Percentiles rank a stretch among this genome's conserved stretches.
Conservation (phyloP, 2,888 invertebrate genomes). For the Caenorhabditis zanzibari region DNA sequence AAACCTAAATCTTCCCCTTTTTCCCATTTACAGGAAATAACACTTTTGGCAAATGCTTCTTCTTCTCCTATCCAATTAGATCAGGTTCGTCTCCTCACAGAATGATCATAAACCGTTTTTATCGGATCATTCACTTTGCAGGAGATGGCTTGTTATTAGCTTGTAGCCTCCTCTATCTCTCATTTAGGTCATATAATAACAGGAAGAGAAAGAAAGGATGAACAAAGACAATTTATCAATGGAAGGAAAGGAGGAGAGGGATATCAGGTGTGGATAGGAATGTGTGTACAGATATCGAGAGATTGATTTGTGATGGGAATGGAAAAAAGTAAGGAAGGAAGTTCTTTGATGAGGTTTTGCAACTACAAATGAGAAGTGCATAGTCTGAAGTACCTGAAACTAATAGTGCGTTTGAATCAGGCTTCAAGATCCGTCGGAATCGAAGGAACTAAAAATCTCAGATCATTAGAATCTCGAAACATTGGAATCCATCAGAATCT, state of each 20-base stretch:
- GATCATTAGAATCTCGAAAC: too few species aligned
- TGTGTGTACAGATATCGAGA: background rate
- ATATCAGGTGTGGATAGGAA: conserved; percentile 6
- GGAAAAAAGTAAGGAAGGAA: background rate
- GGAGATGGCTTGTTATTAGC: conserved; percentile 14
- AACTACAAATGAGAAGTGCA: too few species aligned
- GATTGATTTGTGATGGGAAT: background rate
- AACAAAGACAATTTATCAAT: conserved; percentile 19
- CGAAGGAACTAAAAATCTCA: too few species aligned
- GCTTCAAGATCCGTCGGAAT: too few species aligned
- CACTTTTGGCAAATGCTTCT: background rate
- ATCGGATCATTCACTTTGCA: conserved; percentile 8
- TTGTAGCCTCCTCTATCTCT: conserved; percentile 33
- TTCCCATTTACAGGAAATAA: conserved; percentile 1
- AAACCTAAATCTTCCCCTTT: conserved; percentile 19
- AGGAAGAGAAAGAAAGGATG: conserved; percentile 25
- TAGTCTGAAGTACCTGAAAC: too few species aligned
- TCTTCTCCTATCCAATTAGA: background rate
- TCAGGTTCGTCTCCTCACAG: conserved; percentile 41
- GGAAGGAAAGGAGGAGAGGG: background rate
- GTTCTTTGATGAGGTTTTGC: too few species aligned
- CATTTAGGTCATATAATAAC: conserved; percentile 48
- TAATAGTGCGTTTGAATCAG: too few species aligned
- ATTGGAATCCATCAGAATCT: too few species aligned
- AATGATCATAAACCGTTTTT: conserved; percentile 54